Evolutionary conservation across 2,113 vertebrate genomes (phyloP).

Genomic region (Helogale parvula): DNA sequence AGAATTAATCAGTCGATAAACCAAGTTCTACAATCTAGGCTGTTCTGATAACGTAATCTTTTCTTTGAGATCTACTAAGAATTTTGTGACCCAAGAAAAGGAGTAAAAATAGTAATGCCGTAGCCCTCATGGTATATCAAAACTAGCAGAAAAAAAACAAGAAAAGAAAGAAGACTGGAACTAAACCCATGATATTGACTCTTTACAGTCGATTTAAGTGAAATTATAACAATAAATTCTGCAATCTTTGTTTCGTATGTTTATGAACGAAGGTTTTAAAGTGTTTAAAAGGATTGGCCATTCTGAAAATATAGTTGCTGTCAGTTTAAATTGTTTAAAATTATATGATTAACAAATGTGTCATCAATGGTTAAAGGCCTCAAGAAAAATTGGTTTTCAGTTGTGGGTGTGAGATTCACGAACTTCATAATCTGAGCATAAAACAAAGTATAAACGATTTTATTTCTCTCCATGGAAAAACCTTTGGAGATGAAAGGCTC

Average conservation of each 20-base stretch:
- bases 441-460: conserved; percentile 41
- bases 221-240: not conserved
- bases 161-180: conserved; percentile 20
- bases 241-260: not conserved
- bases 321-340: conserved; percentile 20
- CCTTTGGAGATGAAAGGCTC: not conserved
- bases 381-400: conserved; percentile 37
- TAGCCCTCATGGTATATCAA: not conserved
- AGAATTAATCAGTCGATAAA: conserved; percentile 42
- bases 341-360: conserved; percentile 39
- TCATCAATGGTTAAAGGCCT: conserved; percentile 25
- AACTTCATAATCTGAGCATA: conserved; percentile 51
- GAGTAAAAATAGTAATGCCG: conserved; percentile 17
- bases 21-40: not conserved
- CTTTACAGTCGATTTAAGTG: not conserved
- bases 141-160: conserved; percentile 11
- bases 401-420: conserved; percentile 8
- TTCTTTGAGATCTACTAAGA: conserved; percentile 24
- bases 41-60: conserved; percentile 54
- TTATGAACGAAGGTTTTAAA: conserved; percentile 8
- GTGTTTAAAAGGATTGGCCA: not conserved
- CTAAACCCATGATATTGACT: not conserved
- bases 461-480: not conserved
- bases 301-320: not conserved
- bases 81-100: conserved; percentile 33